Conservation (phyloP, 2,113 vertebrate genomes). For the Potamarius usumacintae region DNA sequence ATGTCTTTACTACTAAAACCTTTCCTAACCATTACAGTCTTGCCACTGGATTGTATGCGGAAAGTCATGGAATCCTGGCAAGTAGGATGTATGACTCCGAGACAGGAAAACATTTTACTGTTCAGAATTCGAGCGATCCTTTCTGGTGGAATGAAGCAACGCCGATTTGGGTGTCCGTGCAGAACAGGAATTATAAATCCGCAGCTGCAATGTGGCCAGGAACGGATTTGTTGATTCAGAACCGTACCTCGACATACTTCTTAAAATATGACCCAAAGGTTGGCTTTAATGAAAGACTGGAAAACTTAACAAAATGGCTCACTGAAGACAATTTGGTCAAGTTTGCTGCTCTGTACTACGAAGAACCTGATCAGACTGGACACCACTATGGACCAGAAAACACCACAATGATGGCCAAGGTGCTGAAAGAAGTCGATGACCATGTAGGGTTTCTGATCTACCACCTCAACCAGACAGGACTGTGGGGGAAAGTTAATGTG, state of each 20-base stretch:
- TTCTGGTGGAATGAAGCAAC: conserved; percentile 88
- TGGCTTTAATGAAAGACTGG: conserved; percentile 76
- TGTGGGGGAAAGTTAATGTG: conserved; percentile 87
- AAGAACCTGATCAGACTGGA: conserved; percentile 87
- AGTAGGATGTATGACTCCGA: conserved; percentile 84
- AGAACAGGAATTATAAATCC: conserved; percentile 78
- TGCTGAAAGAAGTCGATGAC: conserved; percentile 81
- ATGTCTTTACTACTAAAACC: conserved; percentile 85
- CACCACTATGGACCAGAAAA: conserved; percentile 86
- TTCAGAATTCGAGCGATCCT: conserved; percentile 71
- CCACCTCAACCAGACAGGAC: conserved; percentile 72
- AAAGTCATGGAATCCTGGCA: conserved; percentile 85
- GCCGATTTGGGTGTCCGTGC: conserved; percentile 90
- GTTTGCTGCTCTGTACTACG: conserved; percentile 90
- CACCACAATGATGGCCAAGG: conserved; percentile 72
- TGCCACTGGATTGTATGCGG: conserved; percentile 86
- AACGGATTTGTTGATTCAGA: conserved; percentile 77
- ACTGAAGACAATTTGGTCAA: conserved; percentile 60
- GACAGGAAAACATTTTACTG: conserved; percentile 73
- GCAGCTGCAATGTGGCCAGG: conserved; percentile 95
- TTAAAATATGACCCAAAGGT: conserved; percentile 73
- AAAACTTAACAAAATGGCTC: conserved; percentile 79
- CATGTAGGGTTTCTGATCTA: conserved; percentile 77
- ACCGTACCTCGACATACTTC: conserved; percentile 74
- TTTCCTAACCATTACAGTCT: conserved; percentile 90